A percentile compares a stretch with the other conserved stretches of the same genome.
phyloP scores from a whole-genome alignment of 2,797 vertebrate species.

The Pantherophis alleghaniensis region DNA sequence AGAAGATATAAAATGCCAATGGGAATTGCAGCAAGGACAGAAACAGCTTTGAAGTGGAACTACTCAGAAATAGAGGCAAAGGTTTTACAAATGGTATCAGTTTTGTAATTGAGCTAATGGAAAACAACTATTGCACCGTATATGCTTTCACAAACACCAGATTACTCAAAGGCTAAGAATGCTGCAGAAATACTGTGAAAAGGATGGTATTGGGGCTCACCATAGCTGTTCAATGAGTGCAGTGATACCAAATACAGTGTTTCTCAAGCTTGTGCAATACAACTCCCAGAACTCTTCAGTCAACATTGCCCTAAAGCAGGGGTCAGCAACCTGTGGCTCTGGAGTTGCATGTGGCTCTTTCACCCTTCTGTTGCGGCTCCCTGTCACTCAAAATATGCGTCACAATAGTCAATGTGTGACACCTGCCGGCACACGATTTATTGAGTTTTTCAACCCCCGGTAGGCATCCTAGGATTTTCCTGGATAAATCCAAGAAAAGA shows the following conservation, averaged over 20 bases:
- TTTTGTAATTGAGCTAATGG: not conserved
- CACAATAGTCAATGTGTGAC: too few species aligned
- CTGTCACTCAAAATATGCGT: too few species aligned
- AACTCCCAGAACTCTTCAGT: not conserved
- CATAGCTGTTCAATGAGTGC: not conserved
- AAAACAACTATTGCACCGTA: not conserved
- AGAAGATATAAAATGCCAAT: not conserved
- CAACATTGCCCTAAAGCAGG: not conserved
- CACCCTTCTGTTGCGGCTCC: too few species aligned
- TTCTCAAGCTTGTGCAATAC: not conserved
- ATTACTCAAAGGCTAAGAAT: not conserved
- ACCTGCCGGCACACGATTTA: too few species aligned
- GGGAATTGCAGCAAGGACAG: not conserved
- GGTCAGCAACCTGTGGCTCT: too few species aligned
- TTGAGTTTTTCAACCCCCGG: too few species aligned
- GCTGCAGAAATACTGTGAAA: not conserved
- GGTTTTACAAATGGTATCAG: not conserved
- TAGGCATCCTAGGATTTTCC: too few species aligned
- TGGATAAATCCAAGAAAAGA: too few species aligned
- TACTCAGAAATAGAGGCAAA: constrained; percentile 9
- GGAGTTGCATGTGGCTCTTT: too few species aligned
- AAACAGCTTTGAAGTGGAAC: not conserved
- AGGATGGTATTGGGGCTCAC: not conserved
- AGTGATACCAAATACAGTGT: not conserved
- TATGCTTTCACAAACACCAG: not conserved